Evolutionary conservation across 2,888 invertebrate genomes (phyloP).

Genomic region (Eupithecia abbreviata): DNA sequence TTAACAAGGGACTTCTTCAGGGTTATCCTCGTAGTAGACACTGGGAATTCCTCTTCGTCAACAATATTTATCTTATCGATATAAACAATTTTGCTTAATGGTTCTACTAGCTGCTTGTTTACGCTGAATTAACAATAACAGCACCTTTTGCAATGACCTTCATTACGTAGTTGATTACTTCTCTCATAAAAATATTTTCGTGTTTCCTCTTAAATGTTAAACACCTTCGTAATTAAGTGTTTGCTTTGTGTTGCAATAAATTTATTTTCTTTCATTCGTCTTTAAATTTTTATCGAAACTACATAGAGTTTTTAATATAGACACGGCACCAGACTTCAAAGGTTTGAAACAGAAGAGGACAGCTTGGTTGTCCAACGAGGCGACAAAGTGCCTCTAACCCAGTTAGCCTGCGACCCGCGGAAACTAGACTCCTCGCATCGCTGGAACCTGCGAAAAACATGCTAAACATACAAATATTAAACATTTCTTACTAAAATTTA

Average conservation of each 20-base stretch:
- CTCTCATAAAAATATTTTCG: not conserved
- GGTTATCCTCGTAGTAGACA: too few relatives aligned
- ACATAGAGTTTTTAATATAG: not conserved
- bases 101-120: not conserved
- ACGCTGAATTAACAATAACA: not conserved
- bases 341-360: slow-evolving; percentile 31
- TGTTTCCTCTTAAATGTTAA: not conserved
- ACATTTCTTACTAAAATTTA: not conserved
- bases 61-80: not conserved
- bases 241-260: too few relatives aligned
- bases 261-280: too few relatives aligned
- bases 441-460: slow-evolving; percentile 19
- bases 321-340: slow-evolving; percentile 24
- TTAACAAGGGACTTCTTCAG: too few relatives aligned
- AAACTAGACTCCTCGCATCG: slow-evolving; percentile 31
- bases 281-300: not conserved
- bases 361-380: slow-evolving; percentile 33
- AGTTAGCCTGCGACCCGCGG: slow-evolving; percentile 40
- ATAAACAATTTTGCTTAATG: not conserved
- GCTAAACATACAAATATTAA: not conserved
- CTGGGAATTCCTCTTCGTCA: not conserved
- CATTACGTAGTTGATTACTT: not conserved
- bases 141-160: too few relatives aligned
- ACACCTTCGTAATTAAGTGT: not conserved
- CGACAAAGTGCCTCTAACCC: slow-evolving; percentile 40